Conservation (phyloP, 2,888 invertebrate genomes). For the Rhorus exstirpatorius region DNA sequence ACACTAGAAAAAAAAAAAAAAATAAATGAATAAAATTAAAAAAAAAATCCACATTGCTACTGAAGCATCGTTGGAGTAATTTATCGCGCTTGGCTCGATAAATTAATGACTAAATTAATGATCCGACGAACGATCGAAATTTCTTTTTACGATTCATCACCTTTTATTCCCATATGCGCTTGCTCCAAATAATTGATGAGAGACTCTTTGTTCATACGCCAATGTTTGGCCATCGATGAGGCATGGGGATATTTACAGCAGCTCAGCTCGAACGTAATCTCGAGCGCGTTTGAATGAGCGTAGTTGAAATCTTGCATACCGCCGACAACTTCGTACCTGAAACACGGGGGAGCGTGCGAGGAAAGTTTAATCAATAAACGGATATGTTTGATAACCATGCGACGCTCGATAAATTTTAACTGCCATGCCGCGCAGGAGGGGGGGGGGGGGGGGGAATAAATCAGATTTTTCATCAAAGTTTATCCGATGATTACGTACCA, state of each 20-base stretch:
- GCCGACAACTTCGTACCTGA: slow-evolving; percentile 88
- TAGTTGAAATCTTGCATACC: slow-evolving; percentile 99
- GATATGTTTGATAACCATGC: too few species aligned
- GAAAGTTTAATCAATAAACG: background rate
- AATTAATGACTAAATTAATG: too few species aligned
- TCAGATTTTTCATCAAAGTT: background rate
- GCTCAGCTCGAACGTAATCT: slow-evolving; percentile 98
- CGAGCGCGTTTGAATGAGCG: slow-evolving; percentile 97
- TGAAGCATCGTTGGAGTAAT: too few species aligned
- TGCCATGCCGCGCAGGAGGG: too few species aligned
- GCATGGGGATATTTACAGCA: slow-evolving; percentile 97
- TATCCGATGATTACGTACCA: slow-evolving; percentile 91
- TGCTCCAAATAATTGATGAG: slow-evolving; percentile 95
- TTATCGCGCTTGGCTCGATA: too few species aligned
- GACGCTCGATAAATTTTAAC: too few species aligned
- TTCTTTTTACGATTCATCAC: slow-evolving; percentile 77
- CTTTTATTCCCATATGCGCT: slow-evolving; percentile 91
- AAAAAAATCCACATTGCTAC: too few species aligned
- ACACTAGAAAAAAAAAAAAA: too few species aligned
- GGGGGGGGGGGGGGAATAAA: background rate
- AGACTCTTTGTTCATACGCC: slow-evolving; percentile 95
- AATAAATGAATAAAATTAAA: too few species aligned
- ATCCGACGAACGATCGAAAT: slow-evolving; percentile 41
- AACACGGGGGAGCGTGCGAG: slow-evolving; percentile 71
- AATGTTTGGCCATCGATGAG: slow-evolving; percentile 90